Evolutionary conservation across 2,888 invertebrate genomes (phyloP).

Genomic region (Cyaniris semiargus): DNA sequence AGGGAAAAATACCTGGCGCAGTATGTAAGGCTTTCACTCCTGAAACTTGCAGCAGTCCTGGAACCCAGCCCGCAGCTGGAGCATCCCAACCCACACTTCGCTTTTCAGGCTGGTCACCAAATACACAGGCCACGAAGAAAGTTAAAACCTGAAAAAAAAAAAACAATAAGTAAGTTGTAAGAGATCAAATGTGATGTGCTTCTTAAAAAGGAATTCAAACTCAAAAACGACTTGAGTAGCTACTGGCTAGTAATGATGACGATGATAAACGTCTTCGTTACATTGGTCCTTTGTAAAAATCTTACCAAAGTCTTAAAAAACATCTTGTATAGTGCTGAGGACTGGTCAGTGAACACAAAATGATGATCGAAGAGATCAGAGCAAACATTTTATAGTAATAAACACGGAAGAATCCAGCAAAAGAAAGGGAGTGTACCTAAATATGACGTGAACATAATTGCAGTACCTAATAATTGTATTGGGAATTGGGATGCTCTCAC

Average conservation of each 20-base stretch:
- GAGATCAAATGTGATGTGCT: not conserved
- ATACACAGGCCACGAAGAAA: conserved; percentile 46
- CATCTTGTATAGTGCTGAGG: conserved; percentile 49
- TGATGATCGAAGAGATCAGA: conserved; percentile 47
- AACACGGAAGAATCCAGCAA: conserved; percentile 60
- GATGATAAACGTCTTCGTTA: not conserved
- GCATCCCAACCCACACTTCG: conserved; percentile 56
- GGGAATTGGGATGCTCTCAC: conserved; percentile 35
- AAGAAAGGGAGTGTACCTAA: conserved; percentile 62
- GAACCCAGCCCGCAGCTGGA: conserved; percentile 40
- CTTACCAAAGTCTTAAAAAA: conserved; percentile 60
- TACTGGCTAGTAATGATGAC: not conserved
- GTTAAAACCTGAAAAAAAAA: conserved; percentile 36
- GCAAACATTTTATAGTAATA: conserved; percentile 62
- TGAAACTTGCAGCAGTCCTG: conserved; percentile 43
- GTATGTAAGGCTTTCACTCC: conserved; percentile 25
- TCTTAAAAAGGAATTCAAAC: not conserved
- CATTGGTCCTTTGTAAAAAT: not conserved
- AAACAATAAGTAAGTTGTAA: not conserved
- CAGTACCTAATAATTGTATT: conserved; percentile 29
- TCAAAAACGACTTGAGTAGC: not conserved
- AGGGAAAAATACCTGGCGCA: conserved; percentile 25
- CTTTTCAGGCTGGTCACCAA: conserved; percentile 54
- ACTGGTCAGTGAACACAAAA: conserved; percentile 46
- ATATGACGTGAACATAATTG: conserved; percentile 46